Evolutionary conservation across 2,113 vertebrate species (phyloP), one percentile per base, ranked within the genome.

Genomic region (Channa argus): DNA sequence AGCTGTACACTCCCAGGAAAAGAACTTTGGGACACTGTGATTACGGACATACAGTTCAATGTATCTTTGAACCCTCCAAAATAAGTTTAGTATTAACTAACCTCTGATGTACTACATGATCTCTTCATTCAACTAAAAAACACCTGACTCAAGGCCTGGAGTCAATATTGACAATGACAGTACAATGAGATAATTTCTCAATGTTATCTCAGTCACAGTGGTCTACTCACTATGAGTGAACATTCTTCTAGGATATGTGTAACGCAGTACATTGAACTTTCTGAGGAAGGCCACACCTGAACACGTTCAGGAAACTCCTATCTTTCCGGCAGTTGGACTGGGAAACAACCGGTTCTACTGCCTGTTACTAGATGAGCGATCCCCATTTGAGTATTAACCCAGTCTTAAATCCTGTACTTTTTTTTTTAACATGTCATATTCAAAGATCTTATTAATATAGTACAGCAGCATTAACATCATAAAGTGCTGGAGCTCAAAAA

Each of bases 251-350:
- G 66, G 33, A 71, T 15, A 63, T 52, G 44, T 63, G 68, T 44
- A 80, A 46, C 33, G 59, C 14, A 74, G 41, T 61, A 64, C 71
- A 72, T 68, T 86, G 58, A 84, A 71, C 59, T 79, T 77, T 77
- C 5, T 49, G 66, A 78, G 89, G 78, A 87, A 86, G 70, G 90
- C 85, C 86, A 91, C 88, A 93, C 89, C 91, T 93, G 86, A 76
- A 36, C 70, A 76, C 14, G 5, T 78, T 79, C 84, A 88, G 90
- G 84, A 93, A 92, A 85, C 85, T 83, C 67, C 70, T 71, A 85
- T 76, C 84, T 91, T 80, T 74, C 80, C 43, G 62, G 54, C 82
- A 82, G 82, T 73, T 84, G 58, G 56, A 80, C 60, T 70, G 9
- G 62, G 77, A 87, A 86, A 86, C 81, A 88, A 91, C 83, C 83